Base-by-base conservation (phyloP, 2,797 vertebrate genomes). In the Kryptolebias ocellatus region DNA sequence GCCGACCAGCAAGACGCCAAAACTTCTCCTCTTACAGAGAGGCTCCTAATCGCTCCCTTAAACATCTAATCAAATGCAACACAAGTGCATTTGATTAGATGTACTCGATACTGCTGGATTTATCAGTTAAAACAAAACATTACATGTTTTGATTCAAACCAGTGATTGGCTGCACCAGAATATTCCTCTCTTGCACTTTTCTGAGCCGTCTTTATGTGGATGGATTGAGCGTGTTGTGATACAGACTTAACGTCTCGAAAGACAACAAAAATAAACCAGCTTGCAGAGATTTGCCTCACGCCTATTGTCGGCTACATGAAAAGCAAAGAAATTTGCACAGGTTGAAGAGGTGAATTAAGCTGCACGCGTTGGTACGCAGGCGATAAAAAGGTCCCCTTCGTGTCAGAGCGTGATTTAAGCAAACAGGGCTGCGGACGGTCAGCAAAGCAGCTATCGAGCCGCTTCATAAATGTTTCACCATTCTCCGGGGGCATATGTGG, bases 401-500 rank as follows among this genome's bases (percentile, higher is more conserved):
- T 17, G 42, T 12, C 47, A 63, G 65, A 27, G 39, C 28, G 45
- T 70, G 60, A 73, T 80, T 78, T 64, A 57, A 39, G 72, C 51
- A 56, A 60, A 71, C 16, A 1, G 57, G 46, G 28, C 9, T 17
- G 20, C 24, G 24, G 70, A 64, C 53, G 73, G 78, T 76, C 78
- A 77, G 76, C 53, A 64, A 60, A 82, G 55, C 29, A 78, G 72
- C 67, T n/a, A 69, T 39, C 14, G 59, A 81, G 29, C 58, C 20
- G 49, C 60, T 74, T 81, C 70, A 78, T 77, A 50, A 88, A 83
- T 63, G 80, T 80, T 83, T 76, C 66, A 82, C n/a, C 20, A 2
- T n/a, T 70, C 58, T 79, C 29, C 0, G 0, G 46, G 20, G 28
- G 64, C 2, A 37, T 51, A 28, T 34, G 31, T 0, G 52, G 67